Conservation (phyloP, 2,113 vertebrate genomes). For the Todiramphus chloris region DNA sequence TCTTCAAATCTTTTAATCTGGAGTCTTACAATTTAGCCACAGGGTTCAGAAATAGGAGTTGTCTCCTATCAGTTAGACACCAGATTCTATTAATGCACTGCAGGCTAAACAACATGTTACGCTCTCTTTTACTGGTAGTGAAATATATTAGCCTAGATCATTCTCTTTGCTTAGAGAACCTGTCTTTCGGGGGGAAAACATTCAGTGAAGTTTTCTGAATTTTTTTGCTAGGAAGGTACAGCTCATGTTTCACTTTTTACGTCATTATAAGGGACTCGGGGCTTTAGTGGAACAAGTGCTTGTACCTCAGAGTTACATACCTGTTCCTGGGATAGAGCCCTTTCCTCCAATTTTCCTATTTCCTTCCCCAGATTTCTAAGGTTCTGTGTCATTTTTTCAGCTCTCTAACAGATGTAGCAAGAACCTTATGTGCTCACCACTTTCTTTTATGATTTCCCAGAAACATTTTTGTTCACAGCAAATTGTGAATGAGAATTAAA, state of each 20-base stretch:
- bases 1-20: slow-evolving; percentile 19
- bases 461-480: slow-evolving; percentile 32
- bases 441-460: slow-evolving; percentile 23
- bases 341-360: not conserved
- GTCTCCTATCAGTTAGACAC: not conserved
- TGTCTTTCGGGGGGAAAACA: not conserved
- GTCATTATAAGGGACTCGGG: not conserved
- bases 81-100: not conserved
- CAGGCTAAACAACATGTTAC: not conserved
- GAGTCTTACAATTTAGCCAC: not conserved
- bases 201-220: not conserved
- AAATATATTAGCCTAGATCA: not conserved
- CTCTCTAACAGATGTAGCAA: slow-evolving; percentile 14
- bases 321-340: not conserved
- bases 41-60: not conserved
- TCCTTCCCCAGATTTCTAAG: not conserved
- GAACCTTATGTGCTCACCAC: slow-evolving; percentile 6
- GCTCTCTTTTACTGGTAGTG: not conserved
- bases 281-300: not conserved
- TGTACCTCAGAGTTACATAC: not conserved
- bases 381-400: not conserved
- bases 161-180: not conserved
- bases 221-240: not conserved
- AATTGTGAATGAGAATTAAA: slow-evolving; percentile 18
- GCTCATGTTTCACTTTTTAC: not conserved